Evolutionary conservation across 1,140 invertebrate species (phyloP).

Genomic region (Tetramorium parvispinum): DNA sequence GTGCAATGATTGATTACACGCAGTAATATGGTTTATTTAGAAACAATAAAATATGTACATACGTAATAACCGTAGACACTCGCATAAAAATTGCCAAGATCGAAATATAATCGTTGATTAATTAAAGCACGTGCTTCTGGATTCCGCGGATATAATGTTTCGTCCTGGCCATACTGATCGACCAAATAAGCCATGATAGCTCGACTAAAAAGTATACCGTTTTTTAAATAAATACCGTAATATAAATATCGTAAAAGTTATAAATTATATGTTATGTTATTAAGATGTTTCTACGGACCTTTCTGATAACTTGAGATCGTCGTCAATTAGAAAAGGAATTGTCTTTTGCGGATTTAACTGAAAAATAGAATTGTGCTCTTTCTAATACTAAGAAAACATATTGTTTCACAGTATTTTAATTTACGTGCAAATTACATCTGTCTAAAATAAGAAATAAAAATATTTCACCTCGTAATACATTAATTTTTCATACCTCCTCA

Average conservation of each 20-base stretch:
- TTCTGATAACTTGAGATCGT: slow-evolving; percentile 89
- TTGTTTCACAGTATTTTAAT: neutral
- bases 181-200: slow-evolving; percentile 91
- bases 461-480: neutral
- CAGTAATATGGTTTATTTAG: neutral
- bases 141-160: slow-evolving; percentile 89
- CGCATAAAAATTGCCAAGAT: slow-evolving; percentile 89
- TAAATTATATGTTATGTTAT: no score
- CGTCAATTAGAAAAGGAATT: slow-evolving; percentile 89
- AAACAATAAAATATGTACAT: slow-evolving; percentile 74
- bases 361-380: slow-evolving; percentile 16
- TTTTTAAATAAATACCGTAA: neutral
- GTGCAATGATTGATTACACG: neutral
- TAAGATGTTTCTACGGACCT: slow-evolving; percentile 77
- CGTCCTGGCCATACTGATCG: slow-evolving; percentile 89
- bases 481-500: slow-evolving; percentile 77
- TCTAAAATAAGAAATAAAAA: neutral
- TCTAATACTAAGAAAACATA: neutral
- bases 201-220: slow-evolving; percentile 85
- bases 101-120: slow-evolving; percentile 91
- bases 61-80: slow-evolving; percentile 87
- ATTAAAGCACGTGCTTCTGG: slow-evolving; percentile 89
- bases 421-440: neutral
- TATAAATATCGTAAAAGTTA: neutral
- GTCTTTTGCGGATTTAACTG: slow-evolving; percentile 89